phyloP scores from a whole-genome alignment of 2,797 vertebrate genomes.

The Alectoris magna region DNA sequence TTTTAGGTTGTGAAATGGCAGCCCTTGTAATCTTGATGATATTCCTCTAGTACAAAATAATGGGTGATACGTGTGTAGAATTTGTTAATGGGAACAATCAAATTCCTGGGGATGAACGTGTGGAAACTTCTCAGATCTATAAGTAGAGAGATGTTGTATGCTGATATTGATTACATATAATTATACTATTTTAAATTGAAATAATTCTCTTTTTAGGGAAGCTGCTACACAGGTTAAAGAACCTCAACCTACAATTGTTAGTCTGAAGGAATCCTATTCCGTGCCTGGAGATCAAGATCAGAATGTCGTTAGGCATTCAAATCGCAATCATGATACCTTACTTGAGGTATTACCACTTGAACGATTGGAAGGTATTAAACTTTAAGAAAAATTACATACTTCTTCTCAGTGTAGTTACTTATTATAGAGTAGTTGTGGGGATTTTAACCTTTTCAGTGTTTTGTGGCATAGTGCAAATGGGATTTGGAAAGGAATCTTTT shows the following conservation, averaged over 20 bases:
- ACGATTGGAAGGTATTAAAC: conserved; percentile 63
- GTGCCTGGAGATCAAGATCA: neutral
- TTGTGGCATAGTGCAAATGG: neutral
- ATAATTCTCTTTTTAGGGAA: conserved; percentile 52
- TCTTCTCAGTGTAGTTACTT: neutral
- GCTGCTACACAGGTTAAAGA: conserved; percentile 73
- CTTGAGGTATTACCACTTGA: conserved; percentile 25
- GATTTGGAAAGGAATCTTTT: neutral
- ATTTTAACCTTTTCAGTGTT: neutral
- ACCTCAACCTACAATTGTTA: conserved; percentile 76
- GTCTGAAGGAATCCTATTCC: conserved; percentile 52
- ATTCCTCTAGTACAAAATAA: neutral
- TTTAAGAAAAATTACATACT: neutral
- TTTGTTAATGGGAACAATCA: neutral
- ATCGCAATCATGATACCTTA: neutral
- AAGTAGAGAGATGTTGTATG: rapidly evolving
- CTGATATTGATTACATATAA: neutral
- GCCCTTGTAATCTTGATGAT: neutral
- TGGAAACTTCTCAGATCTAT: neutral
- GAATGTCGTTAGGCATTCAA: neutral
- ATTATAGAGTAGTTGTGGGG: neutral
- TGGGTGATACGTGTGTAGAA: neutral
- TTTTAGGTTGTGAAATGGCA: neutral
- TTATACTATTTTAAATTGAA: neutral
- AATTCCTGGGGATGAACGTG: neutral